A percentile compares a stretch with the other conserved stretches of the same genome.
These are phyloP conservation scores for Synergus umbraculus DNA, from an alignment of 2,888 invertebrate species.

Conservation along the genomic window DNA sequence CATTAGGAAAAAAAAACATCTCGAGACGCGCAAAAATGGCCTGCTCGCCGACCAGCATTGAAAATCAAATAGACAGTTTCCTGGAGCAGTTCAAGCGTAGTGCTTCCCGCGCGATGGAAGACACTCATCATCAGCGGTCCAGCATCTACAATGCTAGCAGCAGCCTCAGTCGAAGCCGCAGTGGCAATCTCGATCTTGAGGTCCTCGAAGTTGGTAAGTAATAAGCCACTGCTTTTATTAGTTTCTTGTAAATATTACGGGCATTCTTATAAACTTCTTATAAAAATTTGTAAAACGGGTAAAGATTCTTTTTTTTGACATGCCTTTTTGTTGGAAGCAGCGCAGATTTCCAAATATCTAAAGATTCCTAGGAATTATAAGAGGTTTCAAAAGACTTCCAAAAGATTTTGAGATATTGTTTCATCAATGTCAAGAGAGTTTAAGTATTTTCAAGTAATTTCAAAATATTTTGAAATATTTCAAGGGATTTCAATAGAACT, in stretches of 20 bases:
- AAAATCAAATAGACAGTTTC: conserved; percentile 91
- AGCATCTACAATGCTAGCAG: conserved; percentile 69
- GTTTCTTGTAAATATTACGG: background rate
- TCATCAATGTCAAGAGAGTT: no score
- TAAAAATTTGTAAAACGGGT: no score
- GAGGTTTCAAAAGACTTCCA: no score
- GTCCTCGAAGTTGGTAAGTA: conserved; percentile 72
- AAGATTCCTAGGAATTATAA: no score
- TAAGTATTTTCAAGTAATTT: no score
- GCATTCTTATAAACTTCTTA: background rate
- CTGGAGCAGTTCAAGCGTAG: conserved; percentile 89
- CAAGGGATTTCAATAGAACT: no score
- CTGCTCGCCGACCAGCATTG: conserved; percentile 85
- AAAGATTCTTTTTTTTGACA: no score
- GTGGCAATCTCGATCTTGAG: conserved; percentile 74
- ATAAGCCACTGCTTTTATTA: conserved; percentile 1
- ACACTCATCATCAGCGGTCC: conserved; percentile 65
- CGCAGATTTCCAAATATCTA: no score
- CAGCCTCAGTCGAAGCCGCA: conserved; percentile 72
- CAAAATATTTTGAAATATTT: no score
- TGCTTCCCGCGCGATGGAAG: conserved; percentile 88
- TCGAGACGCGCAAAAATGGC: conserved; percentile 78
- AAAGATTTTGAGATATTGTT: no score
- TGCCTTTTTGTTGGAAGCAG: no score
- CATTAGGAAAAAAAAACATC: conserved; percentile 3